These are phyloP conservation scores for Panurus biarmicus DNA, from an alignment of 2,113 vertebrate species.

Conservation along the genomic window DNA sequence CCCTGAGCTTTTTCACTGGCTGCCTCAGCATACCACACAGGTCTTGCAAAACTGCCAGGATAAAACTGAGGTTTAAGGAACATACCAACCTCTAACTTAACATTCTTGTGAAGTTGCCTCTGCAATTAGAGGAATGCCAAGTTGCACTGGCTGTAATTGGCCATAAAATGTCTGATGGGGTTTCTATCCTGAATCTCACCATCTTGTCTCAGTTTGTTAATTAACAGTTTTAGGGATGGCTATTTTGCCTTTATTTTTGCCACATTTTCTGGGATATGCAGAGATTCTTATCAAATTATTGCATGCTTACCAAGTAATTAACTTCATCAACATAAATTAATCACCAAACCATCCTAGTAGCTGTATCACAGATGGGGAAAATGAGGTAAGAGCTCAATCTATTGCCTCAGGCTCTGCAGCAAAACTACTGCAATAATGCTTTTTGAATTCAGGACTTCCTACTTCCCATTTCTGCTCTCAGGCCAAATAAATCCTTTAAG, in stretches of 20 bases:
- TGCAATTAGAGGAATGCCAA: background rate
- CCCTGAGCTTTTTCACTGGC: background rate
- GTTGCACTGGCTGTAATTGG: background rate
- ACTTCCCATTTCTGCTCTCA: background rate
- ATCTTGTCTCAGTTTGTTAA: background rate
- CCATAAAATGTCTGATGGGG: background rate
- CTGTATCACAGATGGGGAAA: background rate
- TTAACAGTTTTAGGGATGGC: background rate
- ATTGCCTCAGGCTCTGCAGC: background rate
- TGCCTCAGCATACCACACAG: background rate
- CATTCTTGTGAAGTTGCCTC: background rate
- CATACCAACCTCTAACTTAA: background rate
- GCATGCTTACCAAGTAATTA: background rate
- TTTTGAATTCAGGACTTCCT: background rate
- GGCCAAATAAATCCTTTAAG: background rate
- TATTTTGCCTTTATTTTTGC: background rate
- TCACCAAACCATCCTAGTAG: background rate
- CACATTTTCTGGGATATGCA: background rate
- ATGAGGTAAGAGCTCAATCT: background rate
- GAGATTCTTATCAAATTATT: background rate
- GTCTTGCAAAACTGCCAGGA: background rate
- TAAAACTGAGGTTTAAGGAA: background rate
- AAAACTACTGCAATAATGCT: background rate
- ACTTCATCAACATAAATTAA: constrained; percentile 4
- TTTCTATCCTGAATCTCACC: background rate